Base-by-base conservation (phyloP, 2,113 vertebrate species). In the Lepus timidus region DNA sequence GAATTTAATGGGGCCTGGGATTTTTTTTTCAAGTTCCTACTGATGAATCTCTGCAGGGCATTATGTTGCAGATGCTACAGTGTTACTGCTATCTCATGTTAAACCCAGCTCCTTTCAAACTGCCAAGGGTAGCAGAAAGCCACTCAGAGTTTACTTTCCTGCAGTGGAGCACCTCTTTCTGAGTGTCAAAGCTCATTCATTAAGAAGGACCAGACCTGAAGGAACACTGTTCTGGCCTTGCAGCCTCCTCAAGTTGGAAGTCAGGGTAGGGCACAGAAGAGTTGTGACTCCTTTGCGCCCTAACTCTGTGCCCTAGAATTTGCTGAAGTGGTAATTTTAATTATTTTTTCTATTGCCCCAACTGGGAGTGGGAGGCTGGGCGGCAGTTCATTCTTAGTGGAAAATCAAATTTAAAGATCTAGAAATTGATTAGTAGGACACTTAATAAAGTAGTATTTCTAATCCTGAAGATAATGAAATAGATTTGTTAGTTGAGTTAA, bases 371-470 rank as follows among this genome's bases (percentile, higher is more conserved):
- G 10, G 12, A 12, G 33, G 27, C 22, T 11, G 20, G 20, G 8
- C 23, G n/a, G 12, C 16, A 65, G 20, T 55, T 11, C 29, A 61
- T 61, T 85, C 52, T 90, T 68, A 68, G 31, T 27, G 52, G 7
- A 44, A 85, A 92, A 73, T 68, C 20, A 65, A 31, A 86, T 88
- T 75, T 70, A 96, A 87, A 78, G 74, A 88, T 83, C 5, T 73
- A 9, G 2, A 83, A 68, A 29, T 36, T 76, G 27, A 74, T 61
- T 78, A 79, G 49, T 64, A 85, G 2, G 29, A 64, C 55, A 55
- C 4, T 71, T 58, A 91, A 88, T 76, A 76, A 91, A 87, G 11
- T 36, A 73, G 23, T 14, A 17, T 44, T 55, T 55, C 36, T 31
- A 75, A 71, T 88, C 36, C 75, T 85, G 55, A 80, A 65, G 52